Evolutionary conservation across 1,140 invertebrate genomes (phyloP).

Genomic region (Magallana gigas): DNA sequence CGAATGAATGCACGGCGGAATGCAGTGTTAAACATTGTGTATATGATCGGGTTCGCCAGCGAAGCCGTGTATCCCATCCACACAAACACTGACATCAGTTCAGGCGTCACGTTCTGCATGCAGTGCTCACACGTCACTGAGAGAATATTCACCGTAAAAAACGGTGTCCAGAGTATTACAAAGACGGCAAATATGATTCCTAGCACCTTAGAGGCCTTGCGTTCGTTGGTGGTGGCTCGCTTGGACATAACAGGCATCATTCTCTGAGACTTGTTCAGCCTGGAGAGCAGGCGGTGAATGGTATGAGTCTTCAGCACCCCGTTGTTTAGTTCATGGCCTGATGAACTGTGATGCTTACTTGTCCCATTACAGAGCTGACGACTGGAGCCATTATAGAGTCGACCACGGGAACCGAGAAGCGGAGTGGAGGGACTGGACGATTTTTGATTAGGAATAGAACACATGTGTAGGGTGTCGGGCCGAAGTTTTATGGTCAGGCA

Average conservation of each 20-base stretch:
- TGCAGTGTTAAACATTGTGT: constrained; percentile 79
- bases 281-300: constrained; percentile 46
- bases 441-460: constrained; percentile 50
- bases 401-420: background rate
- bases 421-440: background rate
- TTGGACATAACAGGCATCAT: constrained; percentile 69
- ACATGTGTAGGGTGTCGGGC: constrained; percentile 65
- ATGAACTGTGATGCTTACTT: background rate
- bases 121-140: constrained; percentile 70
- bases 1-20: constrained; percentile 76
- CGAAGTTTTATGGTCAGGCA: constrained; percentile 67
- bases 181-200: constrained; percentile 79
- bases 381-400: background rate
- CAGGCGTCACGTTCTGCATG: constrained; percentile 63
- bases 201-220: constrained; percentile 77
- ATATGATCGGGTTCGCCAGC: constrained; percentile 79
- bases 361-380: constrained; percentile 1
- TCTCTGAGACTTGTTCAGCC: constrained; percentile 53
- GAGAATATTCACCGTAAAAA: constrained; percentile 78
- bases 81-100: constrained; percentile 74
- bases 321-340: background rate
- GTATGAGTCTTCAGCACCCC: background rate
- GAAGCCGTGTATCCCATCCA: constrained; percentile 80
- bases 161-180: constrained; percentile 78
- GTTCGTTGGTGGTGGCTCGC: constrained; percentile 75